These are phyloP conservation scores for Zygothrica quintamaculata DNA, from an alignment of 2,888 invertebrate genomes.

Conservation along the genomic window DNA sequence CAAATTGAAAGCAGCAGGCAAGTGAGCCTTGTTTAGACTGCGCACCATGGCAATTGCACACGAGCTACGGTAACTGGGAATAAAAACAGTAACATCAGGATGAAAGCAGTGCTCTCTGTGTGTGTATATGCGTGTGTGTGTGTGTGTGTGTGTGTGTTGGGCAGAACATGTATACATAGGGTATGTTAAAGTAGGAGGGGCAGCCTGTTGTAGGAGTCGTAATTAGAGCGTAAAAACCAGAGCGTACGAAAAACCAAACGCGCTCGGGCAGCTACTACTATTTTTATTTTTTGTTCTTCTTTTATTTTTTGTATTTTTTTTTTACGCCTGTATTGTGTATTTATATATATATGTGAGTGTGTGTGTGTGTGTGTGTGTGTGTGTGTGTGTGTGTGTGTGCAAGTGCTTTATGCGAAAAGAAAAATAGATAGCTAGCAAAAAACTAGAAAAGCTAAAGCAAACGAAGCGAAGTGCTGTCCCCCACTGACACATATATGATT, in stretches of 20 bases:
- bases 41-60: conserved; percentile 77
- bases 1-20: conserved; percentile 78
- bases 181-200: background rate
- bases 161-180: background rate
- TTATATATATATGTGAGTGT: conserved; percentile 6
- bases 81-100: conserved; percentile 53
- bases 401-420: conserved; percentile 75
- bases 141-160: conserved; percentile 6
- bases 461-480: conserved; percentile 75
- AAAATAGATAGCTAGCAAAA: conserved; percentile 74
- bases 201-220: conserved; percentile 71
- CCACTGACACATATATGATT: conserved; percentile 79
- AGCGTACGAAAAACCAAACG: conserved; percentile 80
- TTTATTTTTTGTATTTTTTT: conserved; percentile 18
- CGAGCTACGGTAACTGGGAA: conserved; percentile 49
- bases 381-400: conserved; percentile 35
- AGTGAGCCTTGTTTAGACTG: conserved; percentile 78
- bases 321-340: conserved; percentile 47
- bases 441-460: conserved; percentile 78
- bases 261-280: conserved; percentile 76
- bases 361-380: conserved; percentile 23
- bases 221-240: conserved; percentile 84
- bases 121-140: conserved; percentile 11
- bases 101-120: background rate
- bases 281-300: conserved; percentile 53